phyloP scores from a whole-genome alignment of 2,888 invertebrate species.

The Parelbella ahira region DNA sequence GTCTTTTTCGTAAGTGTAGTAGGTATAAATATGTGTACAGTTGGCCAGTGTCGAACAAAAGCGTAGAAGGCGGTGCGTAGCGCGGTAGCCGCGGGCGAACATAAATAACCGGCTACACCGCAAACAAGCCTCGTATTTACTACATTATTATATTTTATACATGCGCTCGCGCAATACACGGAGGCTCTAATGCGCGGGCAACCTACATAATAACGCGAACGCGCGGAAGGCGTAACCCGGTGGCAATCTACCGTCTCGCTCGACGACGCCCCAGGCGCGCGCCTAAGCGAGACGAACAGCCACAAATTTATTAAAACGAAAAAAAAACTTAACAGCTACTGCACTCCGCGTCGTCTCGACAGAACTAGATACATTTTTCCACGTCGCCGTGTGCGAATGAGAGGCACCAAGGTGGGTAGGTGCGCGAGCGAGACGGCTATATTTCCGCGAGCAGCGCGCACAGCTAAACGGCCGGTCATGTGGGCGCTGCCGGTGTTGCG shows the following conservation, averaged over 20 bases:
- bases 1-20: background rate
- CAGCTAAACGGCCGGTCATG: conserved; percentile 72
- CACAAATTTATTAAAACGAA: conserved; percentile 80
- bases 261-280: conserved; percentile 69
- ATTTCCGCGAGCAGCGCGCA: conserved; percentile 47
- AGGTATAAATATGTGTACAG: conserved; percentile 25
- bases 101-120: conserved; percentile 67
- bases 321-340: conserved; percentile 67
- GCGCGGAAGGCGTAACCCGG: conserved; percentile 80
- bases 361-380: conserved; percentile 81
- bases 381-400: conserved; percentile 62
- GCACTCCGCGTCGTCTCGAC: conserved; percentile 77
- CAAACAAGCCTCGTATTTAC: conserved; percentile 67
- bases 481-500: conserved; percentile 80
- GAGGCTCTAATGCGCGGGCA: conserved; percentile 73
- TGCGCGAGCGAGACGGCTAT: conserved; percentile 52
- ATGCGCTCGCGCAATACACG: conserved; percentile 63
- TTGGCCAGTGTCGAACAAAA: conserved; percentile 35
- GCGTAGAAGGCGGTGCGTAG: conserved; percentile 61
- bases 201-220: conserved; percentile 77
- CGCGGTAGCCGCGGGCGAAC: conserved; percentile 62
- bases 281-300: conserved; percentile 76
- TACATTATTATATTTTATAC: conserved; percentile 74
- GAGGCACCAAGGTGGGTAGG: conserved; percentile 30
- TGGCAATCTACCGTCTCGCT: conserved; percentile 71